phyloP scores from a whole-genome alignment of 2,888 invertebrate species.

The Hypolimnas misippus region DNA sequence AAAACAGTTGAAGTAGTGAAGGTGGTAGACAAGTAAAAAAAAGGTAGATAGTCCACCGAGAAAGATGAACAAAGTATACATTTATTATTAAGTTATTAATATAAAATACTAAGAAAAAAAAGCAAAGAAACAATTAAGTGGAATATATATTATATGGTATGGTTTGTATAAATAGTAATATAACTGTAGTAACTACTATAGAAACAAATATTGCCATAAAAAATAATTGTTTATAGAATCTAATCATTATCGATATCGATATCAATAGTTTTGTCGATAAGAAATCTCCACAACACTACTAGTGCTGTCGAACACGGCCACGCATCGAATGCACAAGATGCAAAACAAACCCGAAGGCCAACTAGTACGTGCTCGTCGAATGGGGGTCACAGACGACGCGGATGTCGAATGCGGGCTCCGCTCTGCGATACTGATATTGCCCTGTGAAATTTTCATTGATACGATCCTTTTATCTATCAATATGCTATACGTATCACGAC shows the following conservation, averaged over 20 bases:
- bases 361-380: constrained; percentile 61
- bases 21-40: no score
- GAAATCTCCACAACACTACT: constrained; percentile 30
- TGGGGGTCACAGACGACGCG: constrained; percentile 60
- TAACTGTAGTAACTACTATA: no score
- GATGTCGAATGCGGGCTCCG: constrained; percentile 36
- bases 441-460: constrained; percentile 5
- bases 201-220: no score
- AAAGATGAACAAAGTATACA: no score
- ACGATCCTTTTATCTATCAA: background rate
- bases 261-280: constrained; percentile 3
- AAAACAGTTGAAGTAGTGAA: no score
- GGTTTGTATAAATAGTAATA: no score
- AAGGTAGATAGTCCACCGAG: no score
- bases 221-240: no score
- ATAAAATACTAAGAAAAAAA: no score
- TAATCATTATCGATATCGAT: background rate
- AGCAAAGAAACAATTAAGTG: no score
- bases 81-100: no score
- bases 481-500: background rate
- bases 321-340: constrained; percentile 59
- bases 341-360: constrained; percentile 63
- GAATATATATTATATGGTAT: no score
- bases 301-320: constrained; percentile 41
- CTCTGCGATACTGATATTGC: constrained; percentile 7